Conservation (phyloP, 1,140 invertebrate species). For the Drosophila arawakana region DNA sequence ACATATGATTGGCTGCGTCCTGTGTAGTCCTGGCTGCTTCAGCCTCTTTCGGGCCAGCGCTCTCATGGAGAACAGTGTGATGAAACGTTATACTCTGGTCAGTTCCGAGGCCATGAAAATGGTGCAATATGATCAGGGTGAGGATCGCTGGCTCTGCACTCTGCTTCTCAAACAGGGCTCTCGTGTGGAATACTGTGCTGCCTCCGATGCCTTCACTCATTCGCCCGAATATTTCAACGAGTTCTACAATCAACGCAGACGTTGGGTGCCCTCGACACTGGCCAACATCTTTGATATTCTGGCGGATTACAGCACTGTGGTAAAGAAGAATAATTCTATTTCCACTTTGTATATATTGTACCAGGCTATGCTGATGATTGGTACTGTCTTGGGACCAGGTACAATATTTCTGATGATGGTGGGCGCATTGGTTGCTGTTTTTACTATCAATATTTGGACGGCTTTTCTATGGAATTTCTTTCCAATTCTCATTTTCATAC, state of each 20-base stretch:
- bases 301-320: conserved; percentile 89
- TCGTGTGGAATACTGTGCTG: conserved; percentile 95
- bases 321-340: conserved; percentile 93
- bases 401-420: conserved; percentile 96
- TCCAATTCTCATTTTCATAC: conserved; percentile 90
- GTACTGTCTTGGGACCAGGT: conserved; percentile 85
- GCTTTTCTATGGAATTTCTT: conserved; percentile 92
- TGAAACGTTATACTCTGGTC: conserved; percentile 93
- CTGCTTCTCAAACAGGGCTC: conserved; percentile 94
- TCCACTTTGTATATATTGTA: conserved; percentile 93
- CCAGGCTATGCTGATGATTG: conserved; percentile 88
- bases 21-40: conserved; percentile 96
- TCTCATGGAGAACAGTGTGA: conserved; percentile 96
- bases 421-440: conserved; percentile 93
- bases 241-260: conserved; percentile 94
- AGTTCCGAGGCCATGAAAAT: conserved; percentile 93
- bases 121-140: conserved; percentile 96
- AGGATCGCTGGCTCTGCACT: conserved; percentile 95
- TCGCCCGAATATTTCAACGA: conserved; percentile 94
- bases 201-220: conserved; percentile 96
- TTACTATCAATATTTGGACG: conserved; percentile 90
- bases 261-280: conserved; percentile 96
- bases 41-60: conserved; percentile 94
- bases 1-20: conserved; percentile 94
- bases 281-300: conserved; percentile 95